Percentiles rank a stretch among this genome's conserved stretches.
phyloP scores from a whole-genome alignment of 1,140 invertebrate genomes.

The Platyscapa corneri region DNA sequence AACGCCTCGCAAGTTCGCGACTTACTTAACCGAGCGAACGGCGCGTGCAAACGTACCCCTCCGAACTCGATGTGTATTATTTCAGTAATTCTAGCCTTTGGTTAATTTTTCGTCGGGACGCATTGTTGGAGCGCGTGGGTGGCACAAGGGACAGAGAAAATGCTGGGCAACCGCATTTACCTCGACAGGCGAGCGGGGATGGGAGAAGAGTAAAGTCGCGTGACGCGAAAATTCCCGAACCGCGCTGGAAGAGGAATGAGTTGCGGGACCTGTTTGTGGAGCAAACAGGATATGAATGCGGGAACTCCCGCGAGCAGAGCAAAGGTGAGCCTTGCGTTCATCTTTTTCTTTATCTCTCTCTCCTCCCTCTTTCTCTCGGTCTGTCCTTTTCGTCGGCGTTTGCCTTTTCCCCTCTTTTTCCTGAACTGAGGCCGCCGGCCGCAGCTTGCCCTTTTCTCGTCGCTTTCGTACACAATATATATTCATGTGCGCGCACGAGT shows the following conservation, averaged over 20 bases:
- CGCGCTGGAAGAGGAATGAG: constrained; percentile 4
- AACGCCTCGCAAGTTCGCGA: neutral
- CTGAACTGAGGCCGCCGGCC: neutral
- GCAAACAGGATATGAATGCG: constrained; percentile 42
- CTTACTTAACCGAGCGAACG: neutral
- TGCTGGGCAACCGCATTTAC: neutral
- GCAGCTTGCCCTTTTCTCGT: constrained; percentile 12
- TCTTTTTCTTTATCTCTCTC: neutral
- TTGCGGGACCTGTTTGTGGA: constrained; percentile 42
- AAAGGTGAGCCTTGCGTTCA: neutral
- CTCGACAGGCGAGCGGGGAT: neutral
- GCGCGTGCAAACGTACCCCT: neutral
- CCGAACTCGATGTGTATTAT: neutral
- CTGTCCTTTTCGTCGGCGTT: neutral
- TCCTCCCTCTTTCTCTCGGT: no score
- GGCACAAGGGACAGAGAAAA: neutral
- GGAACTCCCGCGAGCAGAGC: neutral
- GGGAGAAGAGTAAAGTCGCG: neutral
- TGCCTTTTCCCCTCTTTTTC: constrained; percentile 8
- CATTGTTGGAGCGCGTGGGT: constrained; percentile 14
- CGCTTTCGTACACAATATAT: neutral
- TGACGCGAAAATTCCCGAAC: constrained; percentile 35
- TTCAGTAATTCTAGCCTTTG: constrained; percentile 47
- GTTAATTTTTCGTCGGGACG: constrained; percentile 27
- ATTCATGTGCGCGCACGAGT: neutral